Percentiles rank a stretch among this genome's conserved stretches.
These are phyloP conservation scores for Rhingia rostrata DNA, from an alignment of 2,888 invertebrate species.

Conservation along the genomic window DNA sequence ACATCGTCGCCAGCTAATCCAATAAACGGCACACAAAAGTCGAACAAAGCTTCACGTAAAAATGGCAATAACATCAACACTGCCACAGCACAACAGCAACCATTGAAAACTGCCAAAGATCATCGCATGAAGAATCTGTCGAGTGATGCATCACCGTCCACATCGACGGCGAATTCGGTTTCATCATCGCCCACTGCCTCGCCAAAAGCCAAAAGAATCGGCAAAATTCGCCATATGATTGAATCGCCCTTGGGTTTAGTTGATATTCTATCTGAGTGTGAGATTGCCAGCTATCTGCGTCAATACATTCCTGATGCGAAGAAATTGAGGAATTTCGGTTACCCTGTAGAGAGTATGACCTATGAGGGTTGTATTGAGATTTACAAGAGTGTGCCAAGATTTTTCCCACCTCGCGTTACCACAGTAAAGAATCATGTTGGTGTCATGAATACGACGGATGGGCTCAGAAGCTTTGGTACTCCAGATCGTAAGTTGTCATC, in stretches of 20 bases:
- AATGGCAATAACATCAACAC: conserved; percentile 52
- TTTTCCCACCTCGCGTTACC: conserved; percentile 76
- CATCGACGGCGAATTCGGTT: conserved; percentile 78
- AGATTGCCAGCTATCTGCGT: conserved; percentile 85
- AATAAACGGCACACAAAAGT: conserved; percentile 25
- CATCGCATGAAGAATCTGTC: conserved; percentile 20
- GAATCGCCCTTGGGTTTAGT: conserved; percentile 82
- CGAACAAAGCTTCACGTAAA: conserved; percentile 42
- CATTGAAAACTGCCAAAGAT: conserved; percentile 58
- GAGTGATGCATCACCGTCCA: conserved; percentile 57
- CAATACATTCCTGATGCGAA: conserved; percentile 86
- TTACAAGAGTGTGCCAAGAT: conserved; percentile 85
- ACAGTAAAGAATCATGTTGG: conserved; percentile 39
- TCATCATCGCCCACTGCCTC: conserved; percentile 79
- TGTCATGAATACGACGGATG: conserved; percentile 79
- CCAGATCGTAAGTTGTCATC: conserved; percentile 77
- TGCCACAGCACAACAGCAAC: conserved; percentile 57
- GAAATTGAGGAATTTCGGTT: conserved; percentile 87
- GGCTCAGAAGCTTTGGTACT: conserved; percentile 74
- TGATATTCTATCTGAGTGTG: conserved; percentile 83
- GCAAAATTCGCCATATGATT: conserved; percentile 76
- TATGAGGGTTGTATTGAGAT: conserved; percentile 87
- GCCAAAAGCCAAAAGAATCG: conserved; percentile 76
- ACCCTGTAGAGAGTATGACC: conserved; percentile 87
- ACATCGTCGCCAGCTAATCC: conserved; percentile 53